Percentiles rank a stretch among this genome's conserved stretches.
Evolutionary conservation across 2,113 vertebrate species (phyloP).

Genomic region (Sturnus vulgaris): DNA sequence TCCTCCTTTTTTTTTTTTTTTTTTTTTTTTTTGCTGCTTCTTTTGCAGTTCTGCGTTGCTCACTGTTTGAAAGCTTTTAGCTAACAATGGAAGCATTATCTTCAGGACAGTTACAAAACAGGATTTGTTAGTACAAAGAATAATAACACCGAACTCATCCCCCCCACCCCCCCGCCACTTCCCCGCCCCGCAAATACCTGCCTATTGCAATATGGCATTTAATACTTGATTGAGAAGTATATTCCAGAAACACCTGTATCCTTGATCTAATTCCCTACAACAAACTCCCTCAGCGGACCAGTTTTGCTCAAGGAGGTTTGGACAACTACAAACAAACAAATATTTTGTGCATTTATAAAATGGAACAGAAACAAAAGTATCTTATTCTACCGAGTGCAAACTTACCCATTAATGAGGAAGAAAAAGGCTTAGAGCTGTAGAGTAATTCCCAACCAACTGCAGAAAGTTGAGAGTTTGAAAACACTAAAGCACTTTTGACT

Average conservation of each 20-base stretch:
- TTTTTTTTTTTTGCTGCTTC: background rate
- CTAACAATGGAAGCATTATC: constrained; percentile 77
- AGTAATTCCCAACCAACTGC: constrained; percentile 67
- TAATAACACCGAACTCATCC: constrained; percentile 53
- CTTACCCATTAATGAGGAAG: constrained; percentile 84
- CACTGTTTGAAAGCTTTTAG: background rate
- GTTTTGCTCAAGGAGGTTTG: constrained; percentile 2
- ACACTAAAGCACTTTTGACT: constrained; percentile 68
- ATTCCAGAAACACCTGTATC: constrained; percentile 71
- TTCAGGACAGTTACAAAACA: constrained; percentile 76
- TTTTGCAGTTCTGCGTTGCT: constrained; percentile 45
- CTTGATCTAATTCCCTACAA: background rate
- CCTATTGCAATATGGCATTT: constrained; percentile 1
- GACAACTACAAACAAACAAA: constrained; percentile 11
- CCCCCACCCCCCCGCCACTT: background rate
- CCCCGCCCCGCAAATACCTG: background rate
- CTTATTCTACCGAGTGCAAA: constrained; percentile 69
- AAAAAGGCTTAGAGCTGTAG: constrained; percentile 67
- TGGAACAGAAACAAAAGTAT: constrained; percentile 56
- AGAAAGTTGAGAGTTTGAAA: constrained; percentile 75
- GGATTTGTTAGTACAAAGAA: constrained; percentile 73
- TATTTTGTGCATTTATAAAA: constrained; percentile 36
- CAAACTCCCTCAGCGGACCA: background rate
- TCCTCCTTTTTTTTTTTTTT: background rate
- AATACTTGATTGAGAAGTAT: constrained; percentile 1